These are phyloP conservation scores for Vollenhovia emeryi DNA, from an alignment of 1,140 invertebrate species.

Conservation along the genomic window DNA sequence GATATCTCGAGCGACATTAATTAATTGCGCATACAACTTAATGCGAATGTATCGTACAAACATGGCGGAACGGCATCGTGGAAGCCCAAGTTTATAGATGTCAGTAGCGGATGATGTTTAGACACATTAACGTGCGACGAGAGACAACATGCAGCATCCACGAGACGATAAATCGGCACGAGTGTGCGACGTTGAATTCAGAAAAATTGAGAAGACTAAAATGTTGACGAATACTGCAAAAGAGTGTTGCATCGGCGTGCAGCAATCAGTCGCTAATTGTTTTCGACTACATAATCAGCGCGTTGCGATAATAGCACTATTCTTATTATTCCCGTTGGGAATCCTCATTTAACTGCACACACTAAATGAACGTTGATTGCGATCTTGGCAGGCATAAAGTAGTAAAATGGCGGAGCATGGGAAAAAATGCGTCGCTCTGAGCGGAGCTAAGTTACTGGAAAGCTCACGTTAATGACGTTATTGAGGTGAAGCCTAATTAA, in stretches of 20 bases:
- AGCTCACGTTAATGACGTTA: conserved; percentile 67
- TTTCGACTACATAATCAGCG: conserved; percentile 10
- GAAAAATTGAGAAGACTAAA: neutral
- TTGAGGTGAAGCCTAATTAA: conserved; percentile 69
- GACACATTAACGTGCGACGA: neutral
- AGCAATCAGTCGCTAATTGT: conserved; percentile 18
- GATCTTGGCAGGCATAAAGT: conserved; percentile 70
- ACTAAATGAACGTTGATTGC: conserved; percentile 66
- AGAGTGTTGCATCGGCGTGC: neutral
- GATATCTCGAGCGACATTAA: neutral
- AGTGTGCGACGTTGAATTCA: neutral
- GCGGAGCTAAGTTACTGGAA: conserved; percentile 56
- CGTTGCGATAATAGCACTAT: conserved; percentile 19
- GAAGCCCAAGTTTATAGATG: conserved; percentile 29
- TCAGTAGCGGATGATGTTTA: conserved; percentile 35
- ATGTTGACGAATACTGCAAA: conserved; percentile 16
- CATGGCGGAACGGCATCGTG: conserved; percentile 9
- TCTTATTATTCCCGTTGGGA: conserved; percentile 17
- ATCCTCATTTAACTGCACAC: conserved; percentile 54
- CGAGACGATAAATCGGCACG: neutral
- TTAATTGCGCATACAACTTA: neutral
- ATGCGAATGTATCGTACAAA: conserved; percentile 35
- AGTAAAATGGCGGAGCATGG: conserved; percentile 65
- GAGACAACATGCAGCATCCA: neutral
- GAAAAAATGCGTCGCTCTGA: conserved; percentile 58